phyloP scores from a whole-genome alignment of 2,797 vertebrate species.

The Harpagifer antarcticus region DNA sequence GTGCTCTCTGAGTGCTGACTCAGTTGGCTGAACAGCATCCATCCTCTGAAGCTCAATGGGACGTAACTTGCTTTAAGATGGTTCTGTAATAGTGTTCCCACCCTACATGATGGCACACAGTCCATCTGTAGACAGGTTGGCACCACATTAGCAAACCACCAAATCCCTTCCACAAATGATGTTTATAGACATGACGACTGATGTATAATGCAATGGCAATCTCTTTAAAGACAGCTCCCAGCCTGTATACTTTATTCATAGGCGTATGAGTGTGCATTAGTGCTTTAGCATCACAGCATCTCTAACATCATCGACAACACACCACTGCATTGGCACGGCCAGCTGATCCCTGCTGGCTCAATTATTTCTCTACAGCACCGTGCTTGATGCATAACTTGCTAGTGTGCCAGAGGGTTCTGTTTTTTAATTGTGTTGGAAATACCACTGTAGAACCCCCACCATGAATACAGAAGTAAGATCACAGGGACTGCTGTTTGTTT shows the following conservation, averaged over 20 bases:
- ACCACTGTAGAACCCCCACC: conserved; percentile 38
- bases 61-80: conserved; percentile 24
- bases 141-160: conserved; percentile 32
- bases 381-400: conserved; percentile 61
- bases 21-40: conserved; percentile 19
- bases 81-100: conserved; percentile 13
- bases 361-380: conserved; percentile 60
- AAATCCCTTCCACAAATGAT: neutral
- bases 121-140: conserved; percentile 33
- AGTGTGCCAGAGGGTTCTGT: conserved; percentile 48
- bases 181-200: conserved; percentile 16
- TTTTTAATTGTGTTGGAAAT: conserved; percentile 55
- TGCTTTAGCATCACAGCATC: conserved; percentile 45
- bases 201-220: conserved; percentile 26
- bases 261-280: conserved; percentile 32
- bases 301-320: conserved; percentile 30
- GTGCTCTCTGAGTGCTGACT: conserved; percentile 29
- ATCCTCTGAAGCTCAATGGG: conserved; percentile 42
- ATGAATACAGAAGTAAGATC: conserved; percentile 53
- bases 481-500: conserved; percentile 34
- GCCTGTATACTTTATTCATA: conserved; percentile 37
- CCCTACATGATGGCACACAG: conserved; percentile 7
- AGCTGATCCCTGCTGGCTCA: conserved; percentile 66
- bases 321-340: conserved; percentile 31
- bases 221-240: conserved; percentile 31